phyloP scores from a whole-genome alignment of 1,140 invertebrate genomes.

The Battus philenor region DNA sequence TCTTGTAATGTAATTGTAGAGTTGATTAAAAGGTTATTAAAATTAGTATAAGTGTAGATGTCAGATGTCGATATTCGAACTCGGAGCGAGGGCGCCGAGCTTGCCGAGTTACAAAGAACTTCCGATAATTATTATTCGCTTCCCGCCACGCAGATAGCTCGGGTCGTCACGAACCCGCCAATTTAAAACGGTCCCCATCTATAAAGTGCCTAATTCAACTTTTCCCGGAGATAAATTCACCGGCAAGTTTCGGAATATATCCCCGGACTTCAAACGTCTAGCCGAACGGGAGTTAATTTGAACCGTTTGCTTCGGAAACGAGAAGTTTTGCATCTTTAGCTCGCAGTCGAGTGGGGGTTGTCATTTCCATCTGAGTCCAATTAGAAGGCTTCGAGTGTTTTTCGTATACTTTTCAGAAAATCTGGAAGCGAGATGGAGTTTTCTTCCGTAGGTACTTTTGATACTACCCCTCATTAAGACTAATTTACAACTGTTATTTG shows the following conservation, averaged over 20 bases:
- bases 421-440: conserved; percentile 4
- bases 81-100: not conserved
- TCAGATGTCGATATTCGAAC: not conserved
- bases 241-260: conserved; percentile 23
- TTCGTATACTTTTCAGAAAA: conserved; percentile 7
- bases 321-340: conserved; percentile 18
- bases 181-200: conserved; percentile 21
- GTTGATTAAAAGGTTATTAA: too few species aligned
- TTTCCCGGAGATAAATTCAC: conserved; percentile 21
- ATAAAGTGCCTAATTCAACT: conserved; percentile 24
- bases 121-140: conserved; percentile 21
- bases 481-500: too few species aligned
- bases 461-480: too few species aligned
- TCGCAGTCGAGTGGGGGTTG: conserved; percentile 17
- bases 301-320: conserved; percentile 18
- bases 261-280: conserved; percentile 17
- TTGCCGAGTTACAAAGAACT: conserved; percentile 18
- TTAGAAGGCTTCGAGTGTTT: conserved; percentile 14
- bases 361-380: conserved; percentile 18
- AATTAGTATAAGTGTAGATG: too few species aligned
- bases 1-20: too few species aligned
- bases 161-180: conserved; percentile 14
- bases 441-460: not conserved
- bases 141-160: conserved; percentile 18
- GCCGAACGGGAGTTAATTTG: conserved; percentile 19